Base-by-base conservation (phyloP, 92 coral and sea anemone species). In the Palythoa caribaeorum region DNA sequence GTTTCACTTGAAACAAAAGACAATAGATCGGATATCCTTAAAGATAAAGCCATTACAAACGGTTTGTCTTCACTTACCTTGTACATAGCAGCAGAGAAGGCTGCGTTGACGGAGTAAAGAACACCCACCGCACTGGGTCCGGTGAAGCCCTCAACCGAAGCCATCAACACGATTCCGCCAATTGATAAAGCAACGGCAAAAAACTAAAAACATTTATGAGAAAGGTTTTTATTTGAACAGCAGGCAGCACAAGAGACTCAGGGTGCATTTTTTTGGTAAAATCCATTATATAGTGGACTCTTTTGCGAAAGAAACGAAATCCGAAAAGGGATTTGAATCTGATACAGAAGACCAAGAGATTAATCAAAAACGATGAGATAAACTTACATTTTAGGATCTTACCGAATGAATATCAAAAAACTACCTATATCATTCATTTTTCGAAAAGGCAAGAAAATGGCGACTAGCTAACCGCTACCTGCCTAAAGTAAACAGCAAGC, bases 161-260 rank as follows among this genome's bases (percentile, higher is more conserved):
- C 92, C 44, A 90, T 90, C 73, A 90, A 21, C 19, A 85, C 89
- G 39, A 90, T 90, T 39, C 92, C 92, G 51, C 89, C 92, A 53
- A 90, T 90, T 12, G 92, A 81, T 39, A 81, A 19, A 16, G 62
- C 86, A 15, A 81, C 86, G 40, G 86, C 86, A 65, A 81, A 39
- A 68, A 81, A 81, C 86, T 81, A 28, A 9, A 81, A 81, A 16
- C 44, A 53, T 77, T 77, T 6, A n/a, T 0, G 1, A 17, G 16
- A 74, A 47, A 36, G 1, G 1, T 17, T 7, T 8, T 17, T 17
- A 74, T n/a, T 12, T 73, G 9, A 17, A 17, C 20, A 8, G 38
- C 5, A 28, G 13, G 13, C 16, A 39, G 9, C 57, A 13, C 40
- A 21, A 7, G 17, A 71, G 9, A 44, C 50, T 44, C 6, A 28